Evolutionary conservation across 2,888 invertebrate species (phyloP), one percentile per base, ranked within the genome.

Genomic region (Nysson spinosus): DNA sequence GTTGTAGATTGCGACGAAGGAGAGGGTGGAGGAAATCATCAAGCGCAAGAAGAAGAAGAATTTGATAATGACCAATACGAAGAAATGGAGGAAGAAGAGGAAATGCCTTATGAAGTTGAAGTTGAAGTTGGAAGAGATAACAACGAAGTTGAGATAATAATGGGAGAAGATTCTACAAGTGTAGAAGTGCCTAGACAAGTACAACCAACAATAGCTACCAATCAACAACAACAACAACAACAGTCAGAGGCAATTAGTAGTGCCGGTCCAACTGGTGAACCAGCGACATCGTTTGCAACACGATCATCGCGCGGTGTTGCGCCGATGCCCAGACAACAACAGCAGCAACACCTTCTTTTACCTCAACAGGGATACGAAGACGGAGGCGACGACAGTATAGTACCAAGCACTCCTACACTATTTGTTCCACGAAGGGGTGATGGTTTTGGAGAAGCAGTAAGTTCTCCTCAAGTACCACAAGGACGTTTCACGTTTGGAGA

Each of bases 401-500:
- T 97, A 24, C 96, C 97, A 11, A 94, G 96, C 57, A 96, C 96
- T 7, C 96, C 97, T 12, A 95, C 96, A 2, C 88, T 96, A 19
- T 95, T 93, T 82, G 93, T 94, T 37, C 95, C 96, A 2, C 89
- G 95, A 61, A 90, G 96, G 63, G 92, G 91, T 63, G 96, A 96
- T 85, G 96, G 95, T 50, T 96, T 96, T 88, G 95, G 96, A 30
- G 96, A 96, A 85, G 96, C 96, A 37, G 95, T 97, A 28, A 96
- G 96, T 85, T 97, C 97, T 0, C 97, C 97, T 3, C 92, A 94
- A 88, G 92, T 93, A 20, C 91, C 91, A 2, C 88, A 88, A 78
- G 89, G 91, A 0, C 89, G 92, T 71, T 93, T 93, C 79, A 91
- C 90, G 12, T 93, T 92, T 79, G 90, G 90, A 55, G 93, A 92